phyloP scores from a whole-genome alignment of 2,797 vertebrate species.

The Fistularia tabacaria region DNA sequence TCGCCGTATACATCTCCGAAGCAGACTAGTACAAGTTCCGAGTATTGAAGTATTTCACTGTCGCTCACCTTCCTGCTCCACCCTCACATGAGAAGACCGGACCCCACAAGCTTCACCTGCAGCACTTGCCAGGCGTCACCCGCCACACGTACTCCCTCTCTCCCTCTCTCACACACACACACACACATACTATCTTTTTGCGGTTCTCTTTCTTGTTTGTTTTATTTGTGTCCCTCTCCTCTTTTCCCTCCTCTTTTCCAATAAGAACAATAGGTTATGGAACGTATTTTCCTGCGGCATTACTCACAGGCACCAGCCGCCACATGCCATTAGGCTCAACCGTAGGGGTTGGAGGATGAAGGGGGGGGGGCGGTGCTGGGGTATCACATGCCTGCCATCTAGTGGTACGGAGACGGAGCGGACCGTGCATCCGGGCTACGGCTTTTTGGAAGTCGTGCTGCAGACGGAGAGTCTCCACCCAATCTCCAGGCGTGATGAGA shows the following conservation, averaged over 20 bases:
- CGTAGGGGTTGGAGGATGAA: conserved; percentile 4
- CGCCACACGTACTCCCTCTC: no score
- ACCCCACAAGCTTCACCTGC: conserved; percentile 47
- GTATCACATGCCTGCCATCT: conserved; percentile 71
- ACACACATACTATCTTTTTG: not conserved
- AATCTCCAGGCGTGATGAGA: conserved; percentile 18
- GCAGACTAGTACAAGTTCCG: no score
- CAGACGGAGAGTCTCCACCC: conserved; percentile 41
- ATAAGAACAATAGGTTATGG: conserved; percentile 76
- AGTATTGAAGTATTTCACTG: not conserved
- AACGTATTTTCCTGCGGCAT: conserved; percentile 72
- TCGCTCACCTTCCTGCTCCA: conserved; percentile 32
- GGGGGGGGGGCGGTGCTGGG: not conserved
- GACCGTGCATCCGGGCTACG: not conserved
- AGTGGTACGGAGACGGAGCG: conserved; percentile 40
- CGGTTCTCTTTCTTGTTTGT: conserved; percentile 45
- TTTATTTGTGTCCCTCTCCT: conserved; percentile 53
- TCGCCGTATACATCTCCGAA: not conserved
- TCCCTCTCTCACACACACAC: no score
- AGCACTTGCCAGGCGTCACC: conserved; percentile 26
- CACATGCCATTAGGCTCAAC: conserved; percentile 72
- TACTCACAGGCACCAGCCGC: conserved; percentile 73
- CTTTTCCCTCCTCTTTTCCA: conserved; percentile 57
- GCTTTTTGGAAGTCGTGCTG: conserved; percentile 9
- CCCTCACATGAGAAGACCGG: conserved; percentile 65